These are phyloP conservation scores for Myopa tessellatipennis DNA, from an alignment of 2,888 invertebrate species.

Conservation along the genomic window DNA sequence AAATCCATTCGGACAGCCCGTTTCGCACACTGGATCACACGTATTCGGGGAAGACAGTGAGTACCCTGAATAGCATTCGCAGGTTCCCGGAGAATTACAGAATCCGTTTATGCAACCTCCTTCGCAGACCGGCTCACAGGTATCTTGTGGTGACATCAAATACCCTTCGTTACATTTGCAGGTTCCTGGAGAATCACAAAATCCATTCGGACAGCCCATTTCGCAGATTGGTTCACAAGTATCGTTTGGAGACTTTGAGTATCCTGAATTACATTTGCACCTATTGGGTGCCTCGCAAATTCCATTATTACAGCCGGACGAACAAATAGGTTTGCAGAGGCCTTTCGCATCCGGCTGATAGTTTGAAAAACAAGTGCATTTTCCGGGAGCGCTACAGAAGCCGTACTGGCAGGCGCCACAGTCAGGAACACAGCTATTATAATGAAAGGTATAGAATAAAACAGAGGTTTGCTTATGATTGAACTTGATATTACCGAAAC, in stretches of 20 bases:
- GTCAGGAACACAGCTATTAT: constrained; percentile 57
- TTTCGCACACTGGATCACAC: constrained; percentile 47
- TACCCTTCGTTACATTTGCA: constrained; percentile 51
- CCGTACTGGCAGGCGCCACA: constrained; percentile 61
- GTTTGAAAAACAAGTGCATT: constrained; percentile 57
- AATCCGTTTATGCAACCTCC: constrained; percentile 60
- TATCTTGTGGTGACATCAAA: not conserved
- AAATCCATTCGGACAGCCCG: constrained; percentile 40
- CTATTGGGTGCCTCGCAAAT: constrained; percentile 69
- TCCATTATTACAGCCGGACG: constrained; percentile 59
- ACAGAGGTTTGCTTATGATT: not conserved
- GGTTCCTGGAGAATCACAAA: constrained; percentile 54
- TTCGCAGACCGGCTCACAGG: constrained; percentile 47
- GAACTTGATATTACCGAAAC: constrained; percentile 45
- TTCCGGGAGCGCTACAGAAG: constrained; percentile 55
- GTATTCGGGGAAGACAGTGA: not conserved
- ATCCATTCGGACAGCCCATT: constrained; percentile 52
- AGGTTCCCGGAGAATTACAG: constrained; percentile 76
- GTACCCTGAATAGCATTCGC: constrained; percentile 56
- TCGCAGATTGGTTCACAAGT: constrained; percentile 48
- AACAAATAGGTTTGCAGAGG: constrained; percentile 59
- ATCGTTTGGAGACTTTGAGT: constrained; percentile 50
- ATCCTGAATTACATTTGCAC: constrained; percentile 73
- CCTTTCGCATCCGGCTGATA: constrained; percentile 48
- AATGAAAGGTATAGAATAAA: not conserved